phyloP scores from a whole-genome alignment of 30 jellyfish, hydroid and myxozoan genomes.

The Catostylus mosaicus region DNA sequence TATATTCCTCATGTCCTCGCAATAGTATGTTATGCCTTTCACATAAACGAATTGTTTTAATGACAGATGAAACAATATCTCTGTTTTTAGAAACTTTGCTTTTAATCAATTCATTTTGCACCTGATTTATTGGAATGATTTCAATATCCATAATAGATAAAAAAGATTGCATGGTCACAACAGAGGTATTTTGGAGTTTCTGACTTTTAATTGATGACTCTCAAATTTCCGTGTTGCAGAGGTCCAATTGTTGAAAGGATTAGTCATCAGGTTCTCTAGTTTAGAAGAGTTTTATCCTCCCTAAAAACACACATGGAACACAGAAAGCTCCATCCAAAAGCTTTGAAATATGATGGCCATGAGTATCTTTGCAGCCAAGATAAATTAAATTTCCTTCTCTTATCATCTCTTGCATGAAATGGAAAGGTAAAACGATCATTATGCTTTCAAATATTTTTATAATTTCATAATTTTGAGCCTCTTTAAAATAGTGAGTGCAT shows the following conservation, averaged over 20 bases:
- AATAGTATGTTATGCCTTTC: constrained; percentile 32
- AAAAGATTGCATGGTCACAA: background rate
- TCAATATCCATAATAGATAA: background rate
- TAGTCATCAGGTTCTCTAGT: background rate
- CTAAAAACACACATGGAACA: constrained; percentile 41
- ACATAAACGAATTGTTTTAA: background rate
- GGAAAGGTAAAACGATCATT: background rate
- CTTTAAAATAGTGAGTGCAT: background rate
- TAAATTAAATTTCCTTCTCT: background rate
- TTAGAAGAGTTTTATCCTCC: constrained; percentile 3
- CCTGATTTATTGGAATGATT: background rate
- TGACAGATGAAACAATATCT: background rate
- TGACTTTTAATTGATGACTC: background rate
- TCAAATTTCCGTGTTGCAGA: background rate
- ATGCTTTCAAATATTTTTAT: background rate
- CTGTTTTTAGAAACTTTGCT: background rate
- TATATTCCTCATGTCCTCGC: constrained; percentile 39
- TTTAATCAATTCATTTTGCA: too few species aligned
- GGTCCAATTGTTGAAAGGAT: background rate
- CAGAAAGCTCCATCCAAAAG: constrained; percentile 62
- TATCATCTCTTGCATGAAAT: background rate
- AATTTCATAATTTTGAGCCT: background rate
- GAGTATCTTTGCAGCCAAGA: constrained; percentile 17
- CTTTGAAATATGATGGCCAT: constrained; percentile 21
- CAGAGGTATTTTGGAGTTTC: background rate